A percentile compares a stretch with the other conserved stretches of the same genome.
Conservation (phyloP, 2,797 vertebrate species). For the Myotis planiceps region DNA sequence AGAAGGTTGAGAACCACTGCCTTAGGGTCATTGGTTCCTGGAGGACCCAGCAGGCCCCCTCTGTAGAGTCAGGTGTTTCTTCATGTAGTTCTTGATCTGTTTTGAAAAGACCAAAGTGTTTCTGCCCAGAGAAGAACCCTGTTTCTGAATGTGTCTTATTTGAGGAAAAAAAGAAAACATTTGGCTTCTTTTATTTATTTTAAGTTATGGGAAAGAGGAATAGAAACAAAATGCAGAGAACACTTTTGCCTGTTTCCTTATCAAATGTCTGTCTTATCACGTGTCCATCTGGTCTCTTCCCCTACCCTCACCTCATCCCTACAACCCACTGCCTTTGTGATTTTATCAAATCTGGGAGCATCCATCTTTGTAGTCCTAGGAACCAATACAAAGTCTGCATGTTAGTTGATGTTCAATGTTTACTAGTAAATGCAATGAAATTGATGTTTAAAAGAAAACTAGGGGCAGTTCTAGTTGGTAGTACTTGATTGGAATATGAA, state of each 20-base stretch:
- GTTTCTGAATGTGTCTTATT: neutral
- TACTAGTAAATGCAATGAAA: neutral
- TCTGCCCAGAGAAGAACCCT: neutral
- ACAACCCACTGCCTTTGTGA: neutral
- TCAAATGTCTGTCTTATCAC: neutral
- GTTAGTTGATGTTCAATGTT: neutral
- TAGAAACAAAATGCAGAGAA: neutral
- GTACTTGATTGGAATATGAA: neutral
- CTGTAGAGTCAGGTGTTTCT: neutral
- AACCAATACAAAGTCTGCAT: neutral
- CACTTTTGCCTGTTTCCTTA: neutral
- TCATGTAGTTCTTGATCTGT: neutral
- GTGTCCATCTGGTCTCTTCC: neutral
- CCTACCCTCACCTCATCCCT: neutral
- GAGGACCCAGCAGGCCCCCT: neutral
- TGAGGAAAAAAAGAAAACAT: neutral
- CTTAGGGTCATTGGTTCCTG: neutral
- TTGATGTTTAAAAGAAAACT: neutral
- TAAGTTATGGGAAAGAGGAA: neutral
- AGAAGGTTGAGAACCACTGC: too few species aligned
- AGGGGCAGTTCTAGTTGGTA: neutral
- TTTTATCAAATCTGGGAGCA: neutral
- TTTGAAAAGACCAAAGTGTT: neutral
- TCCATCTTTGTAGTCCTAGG: neutral
- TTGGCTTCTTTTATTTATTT: neutral